Conservation (phyloP, 2,888 invertebrate genomes). For the Clistopyga incitator region DNA sequence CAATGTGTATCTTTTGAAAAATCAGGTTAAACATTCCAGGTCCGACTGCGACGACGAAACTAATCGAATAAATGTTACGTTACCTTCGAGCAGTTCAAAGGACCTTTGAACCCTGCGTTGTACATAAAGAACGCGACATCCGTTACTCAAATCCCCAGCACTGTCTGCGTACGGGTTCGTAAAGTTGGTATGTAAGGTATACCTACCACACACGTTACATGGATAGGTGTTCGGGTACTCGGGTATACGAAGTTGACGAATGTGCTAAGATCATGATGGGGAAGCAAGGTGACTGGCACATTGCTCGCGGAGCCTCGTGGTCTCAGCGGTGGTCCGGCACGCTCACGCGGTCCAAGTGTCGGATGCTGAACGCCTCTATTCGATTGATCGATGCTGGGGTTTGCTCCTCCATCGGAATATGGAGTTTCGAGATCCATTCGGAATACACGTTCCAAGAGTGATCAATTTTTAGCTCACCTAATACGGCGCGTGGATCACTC, state of each 20-base stretch:
- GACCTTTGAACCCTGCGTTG: conserved; percentile 54
- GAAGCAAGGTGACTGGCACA: conserved; percentile 71
- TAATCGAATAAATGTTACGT: conserved; percentile 18
- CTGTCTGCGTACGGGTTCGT: conserved; percentile 14
- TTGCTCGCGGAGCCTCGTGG: conserved; percentile 44
- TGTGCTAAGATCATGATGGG: conserved; percentile 69
- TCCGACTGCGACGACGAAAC: not conserved
- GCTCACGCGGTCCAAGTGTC: conserved; percentile 44
- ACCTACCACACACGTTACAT: not conserved
- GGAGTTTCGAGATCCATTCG: conserved; percentile 67
- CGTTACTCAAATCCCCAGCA: conserved; percentile 52
- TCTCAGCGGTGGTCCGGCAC: conserved; percentile 63
- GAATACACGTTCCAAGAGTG: conserved; percentile 60
- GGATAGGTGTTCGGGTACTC: not conserved
- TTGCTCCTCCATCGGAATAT: conserved; percentile 27
- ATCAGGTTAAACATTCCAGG: too few relatives aligned
- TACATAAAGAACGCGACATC: conserved; percentile 59
- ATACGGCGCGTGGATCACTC: conserved; percentile 16
- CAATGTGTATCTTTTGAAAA: too few relatives aligned
- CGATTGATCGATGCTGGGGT: conserved; percentile 63
- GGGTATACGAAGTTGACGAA: conserved; percentile 70
- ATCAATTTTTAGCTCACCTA: not conserved
- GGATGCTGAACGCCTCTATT: conserved; percentile 56
- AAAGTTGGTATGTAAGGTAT: conserved; percentile 2
- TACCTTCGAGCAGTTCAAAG: conserved; percentile 39